phyloP scores from a whole-genome alignment of 2,888 invertebrate genomes.

The Drosophila subquinaria region DNA sequence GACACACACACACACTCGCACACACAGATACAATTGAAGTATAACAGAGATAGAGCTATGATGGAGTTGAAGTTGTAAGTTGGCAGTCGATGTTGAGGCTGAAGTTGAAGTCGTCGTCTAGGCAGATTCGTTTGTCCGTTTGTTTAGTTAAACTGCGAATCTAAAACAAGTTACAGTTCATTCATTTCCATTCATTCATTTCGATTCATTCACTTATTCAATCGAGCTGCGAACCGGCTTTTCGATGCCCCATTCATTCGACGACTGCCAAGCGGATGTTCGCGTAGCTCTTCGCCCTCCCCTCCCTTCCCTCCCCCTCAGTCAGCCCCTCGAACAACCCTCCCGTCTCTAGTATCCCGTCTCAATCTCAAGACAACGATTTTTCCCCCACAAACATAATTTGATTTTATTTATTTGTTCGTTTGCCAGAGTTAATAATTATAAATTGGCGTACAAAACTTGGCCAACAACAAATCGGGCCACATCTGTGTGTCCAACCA shows the following conservation, averaged over 20 bases:
- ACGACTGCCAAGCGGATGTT: slow-evolving; percentile 66
- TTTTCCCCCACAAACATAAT: slow-evolving; percentile 56
- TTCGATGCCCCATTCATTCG: slow-evolving; percentile 67
- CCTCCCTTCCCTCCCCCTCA: neutral
- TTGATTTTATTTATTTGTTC: slow-evolving; percentile 80
- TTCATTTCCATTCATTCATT: slow-evolving; percentile 71
- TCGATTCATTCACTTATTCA: slow-evolving; percentile 54
- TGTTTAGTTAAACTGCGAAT: slow-evolving; percentile 70
- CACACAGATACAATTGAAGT: slow-evolving; percentile 1
- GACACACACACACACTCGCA: slow-evolving; percentile 30
- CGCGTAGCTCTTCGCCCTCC: slow-evolving; percentile 67
- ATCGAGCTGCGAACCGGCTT: slow-evolving; percentile 19
- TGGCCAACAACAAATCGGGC: slow-evolving; percentile 68
- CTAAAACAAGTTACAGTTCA: slow-evolving; percentile 82
- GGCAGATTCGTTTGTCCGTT: slow-evolving; percentile 73
- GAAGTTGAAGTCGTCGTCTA: slow-evolving; percentile 35
- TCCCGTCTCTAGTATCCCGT: slow-evolving; percentile 10
- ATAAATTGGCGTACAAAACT: slow-evolving; percentile 76
- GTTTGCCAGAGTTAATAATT: slow-evolving; percentile 77
- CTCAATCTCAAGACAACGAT: slow-evolving; percentile 27
- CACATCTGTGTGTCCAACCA: slow-evolving; percentile 32
- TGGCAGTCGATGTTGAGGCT: slow-evolving; percentile 12
- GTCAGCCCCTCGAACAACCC: slow-evolving; percentile 9
- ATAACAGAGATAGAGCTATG: slow-evolving; percentile 3
- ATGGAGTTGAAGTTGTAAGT: neutral